Conservation (phyloP, 2,113 vertebrate genomes). For the Leptobrachium leishanense region DNA sequence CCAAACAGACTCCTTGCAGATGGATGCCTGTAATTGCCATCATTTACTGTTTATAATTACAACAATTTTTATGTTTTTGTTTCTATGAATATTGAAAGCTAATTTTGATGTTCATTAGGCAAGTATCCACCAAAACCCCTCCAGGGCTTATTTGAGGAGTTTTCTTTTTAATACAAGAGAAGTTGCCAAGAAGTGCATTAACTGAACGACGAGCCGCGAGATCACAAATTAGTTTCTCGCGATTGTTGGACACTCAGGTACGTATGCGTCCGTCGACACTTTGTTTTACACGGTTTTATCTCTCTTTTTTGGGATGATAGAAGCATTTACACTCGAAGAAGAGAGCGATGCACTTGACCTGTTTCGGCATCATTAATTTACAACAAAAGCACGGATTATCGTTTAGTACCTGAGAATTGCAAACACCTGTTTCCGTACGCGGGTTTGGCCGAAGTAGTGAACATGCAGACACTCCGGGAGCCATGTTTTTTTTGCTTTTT, state of each 20-base stretch:
- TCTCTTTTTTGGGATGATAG: conserved; percentile 27
- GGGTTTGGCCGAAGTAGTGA: not conserved
- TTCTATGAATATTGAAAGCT: conserved; percentile 47
- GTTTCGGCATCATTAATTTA: conserved; percentile 15
- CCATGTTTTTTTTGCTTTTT: too few relatives aligned
- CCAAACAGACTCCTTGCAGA: conserved; percentile 26
- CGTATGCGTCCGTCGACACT: conserved; percentile 4
- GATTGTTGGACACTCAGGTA: conserved; percentile 28
- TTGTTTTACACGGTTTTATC: conserved; percentile 6
- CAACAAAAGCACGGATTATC: not conserved
- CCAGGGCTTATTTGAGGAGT: conserved; percentile 37
- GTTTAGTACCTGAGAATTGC: not conserved
- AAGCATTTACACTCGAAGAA: not conserved
- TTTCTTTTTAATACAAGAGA: conserved; percentile 27
- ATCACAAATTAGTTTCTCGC: conserved; percentile 23
- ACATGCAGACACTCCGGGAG: too few relatives aligned
- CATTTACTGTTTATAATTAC: conserved; percentile 43
- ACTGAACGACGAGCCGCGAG: conserved; percentile 36
- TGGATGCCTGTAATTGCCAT: conserved; percentile 45
- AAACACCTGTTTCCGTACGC: not conserved
- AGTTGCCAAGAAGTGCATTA: conserved; percentile 40
- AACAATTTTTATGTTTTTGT: conserved; percentile 37
- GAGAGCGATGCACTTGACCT: not conserved
- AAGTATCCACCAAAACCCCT: conserved; percentile 36
- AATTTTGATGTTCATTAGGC: conserved; percentile 48